Base-by-base conservation (phyloP, 2,888 invertebrate species). In the Phaonia tiefii region DNA sequence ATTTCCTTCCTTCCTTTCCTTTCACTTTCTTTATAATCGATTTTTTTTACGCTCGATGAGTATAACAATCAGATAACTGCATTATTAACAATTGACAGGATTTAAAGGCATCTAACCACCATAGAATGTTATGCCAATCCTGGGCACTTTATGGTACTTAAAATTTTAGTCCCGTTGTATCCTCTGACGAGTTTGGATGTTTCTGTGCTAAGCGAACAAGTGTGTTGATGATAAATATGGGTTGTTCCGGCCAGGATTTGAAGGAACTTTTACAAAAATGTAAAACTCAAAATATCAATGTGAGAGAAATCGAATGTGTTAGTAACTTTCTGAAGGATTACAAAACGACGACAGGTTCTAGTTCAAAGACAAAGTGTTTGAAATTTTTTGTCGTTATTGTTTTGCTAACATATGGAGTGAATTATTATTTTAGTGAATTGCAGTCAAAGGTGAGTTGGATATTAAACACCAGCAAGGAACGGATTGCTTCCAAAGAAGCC, bases 71-170 rank as follows among this genome's bases (percentile, higher is more conserved):
- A 80, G 88, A 89, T 89, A 89, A 89, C 86, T 85, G 82, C 77
- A 87, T 89, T 89, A 89, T 86, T 88, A 82, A 83, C 86, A 84
- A 84, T 75, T 85, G 85, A 87, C 65, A 76, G 86, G 84, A 79
- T 84, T 74, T 31, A 66, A 51, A 42, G 39, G n/a, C 1, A 17
- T 54, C 54, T 54, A 54, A 54, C 54, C 22, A 11, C 13, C 39
- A 58, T 31, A 58, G 26, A 56, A 56, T 26, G 56, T n/a, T 17
- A 49, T 2, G 20, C 8, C 8, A n/a, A 51, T 51, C 20, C 17
- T 1, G 31, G 31, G 58, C 37, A 39, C 8, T 20, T 11, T 11
- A 60, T 72, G 56, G 20, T n/a, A n/a, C 26, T 15, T 37, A 2
- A 44, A 31, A 10, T 44, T 66, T 39, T 63, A 63, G 63, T 63